Evolutionary conservation across 1,140 invertebrate genomes (phyloP).

Genomic region (Zaprionus gabonicus): DNA sequence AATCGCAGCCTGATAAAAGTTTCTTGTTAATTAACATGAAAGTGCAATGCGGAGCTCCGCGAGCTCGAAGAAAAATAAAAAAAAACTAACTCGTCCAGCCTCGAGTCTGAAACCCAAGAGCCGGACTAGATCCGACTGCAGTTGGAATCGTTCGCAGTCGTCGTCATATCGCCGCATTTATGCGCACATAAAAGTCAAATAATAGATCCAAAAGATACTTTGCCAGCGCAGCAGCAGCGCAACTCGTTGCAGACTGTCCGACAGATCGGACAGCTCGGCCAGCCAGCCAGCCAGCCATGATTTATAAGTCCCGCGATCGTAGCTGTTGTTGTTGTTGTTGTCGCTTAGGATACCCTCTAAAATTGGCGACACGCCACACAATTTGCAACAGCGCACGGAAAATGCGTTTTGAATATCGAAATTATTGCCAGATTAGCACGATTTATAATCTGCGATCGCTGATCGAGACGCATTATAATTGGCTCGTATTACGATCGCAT

Average conservation of each 20-base stretch:
- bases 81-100: constrained; percentile 42
- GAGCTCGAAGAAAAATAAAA: constrained; percentile 11
- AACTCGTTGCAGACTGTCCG: constrained; percentile 33
- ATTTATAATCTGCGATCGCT: constrained; percentile 1
- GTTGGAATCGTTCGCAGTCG: constrained; percentile 59
- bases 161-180: constrained; percentile 80
- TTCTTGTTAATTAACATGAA: constrained; percentile 78
- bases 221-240: constrained; percentile 54
- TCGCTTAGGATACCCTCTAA: constrained; percentile 18
- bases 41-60: constrained; percentile 52
- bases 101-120: not conserved
- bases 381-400: not conserved
- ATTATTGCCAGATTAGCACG: constrained; percentile 8
- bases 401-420: constrained; percentile 4
- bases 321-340: constrained; percentile 37
- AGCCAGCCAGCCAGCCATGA: constrained; percentile 11
- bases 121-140: constrained; percentile 7
- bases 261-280: not conserved
- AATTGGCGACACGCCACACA: not conserved
- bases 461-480: constrained; percentile 10
- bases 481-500: not conserved
- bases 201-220: constrained; percentile 83
- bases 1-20: constrained; percentile 71
- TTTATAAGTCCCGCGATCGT: constrained; percentile 11
- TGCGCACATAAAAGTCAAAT: constrained; percentile 83